Conservation (phyloP, 2,113 vertebrate genomes). For the Potamarius usumacintae region DNA sequence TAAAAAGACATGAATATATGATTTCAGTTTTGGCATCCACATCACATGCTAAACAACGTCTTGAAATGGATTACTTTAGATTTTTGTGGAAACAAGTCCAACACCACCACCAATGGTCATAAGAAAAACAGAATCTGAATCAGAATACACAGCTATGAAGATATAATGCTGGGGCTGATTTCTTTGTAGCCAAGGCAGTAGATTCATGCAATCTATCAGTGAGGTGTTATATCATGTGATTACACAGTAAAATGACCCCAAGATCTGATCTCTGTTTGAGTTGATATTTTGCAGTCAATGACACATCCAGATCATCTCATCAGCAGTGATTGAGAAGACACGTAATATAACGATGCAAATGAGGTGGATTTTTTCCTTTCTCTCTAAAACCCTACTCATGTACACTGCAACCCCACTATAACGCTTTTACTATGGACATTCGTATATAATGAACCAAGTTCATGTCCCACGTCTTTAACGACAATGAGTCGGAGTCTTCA, state of each 20-base stretch:
- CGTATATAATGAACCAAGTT: too few relatives aligned
- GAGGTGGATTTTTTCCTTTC: not conserved
- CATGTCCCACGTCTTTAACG: too few relatives aligned
- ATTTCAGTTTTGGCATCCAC: not conserved
- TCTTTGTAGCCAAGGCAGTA: not conserved
- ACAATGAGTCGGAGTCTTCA: too few relatives aligned
- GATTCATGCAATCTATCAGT: not conserved
- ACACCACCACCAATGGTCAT: not conserved
- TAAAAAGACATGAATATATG: not conserved
- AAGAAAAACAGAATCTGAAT: not conserved
- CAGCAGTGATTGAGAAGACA: not conserved
- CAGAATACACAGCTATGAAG: not conserved
- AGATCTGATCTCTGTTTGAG: not conserved
- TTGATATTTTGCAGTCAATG: not conserved
- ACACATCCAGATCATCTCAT: not conserved
- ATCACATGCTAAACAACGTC: not conserved
- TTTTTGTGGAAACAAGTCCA: not conserved
- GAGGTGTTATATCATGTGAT: not conserved
- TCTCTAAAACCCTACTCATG: not conserved
- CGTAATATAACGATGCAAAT: not conserved
- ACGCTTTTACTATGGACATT: too few relatives aligned
- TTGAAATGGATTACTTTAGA: not conserved
- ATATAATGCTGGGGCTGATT: not conserved
- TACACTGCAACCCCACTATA: too few relatives aligned
- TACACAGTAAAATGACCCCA: not conserved